phyloP scores from a whole-genome alignment of 2,113 vertebrate species.

The Ginglymostoma cirratum region DNA sequence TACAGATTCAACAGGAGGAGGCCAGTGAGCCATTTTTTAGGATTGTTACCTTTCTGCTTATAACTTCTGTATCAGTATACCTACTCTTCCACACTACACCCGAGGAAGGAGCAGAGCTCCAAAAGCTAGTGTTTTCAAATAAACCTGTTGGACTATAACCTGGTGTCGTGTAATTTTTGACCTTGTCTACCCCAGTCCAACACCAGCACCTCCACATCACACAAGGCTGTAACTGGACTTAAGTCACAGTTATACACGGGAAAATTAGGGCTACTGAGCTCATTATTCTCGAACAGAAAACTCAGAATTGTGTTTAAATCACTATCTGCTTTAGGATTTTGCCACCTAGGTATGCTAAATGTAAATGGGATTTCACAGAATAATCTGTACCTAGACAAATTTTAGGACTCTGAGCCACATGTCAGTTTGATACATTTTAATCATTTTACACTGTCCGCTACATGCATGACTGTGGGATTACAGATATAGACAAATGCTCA shows the following conservation, averaged over 20 bases:
- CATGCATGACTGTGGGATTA: background rate
- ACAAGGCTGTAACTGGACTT: background rate
- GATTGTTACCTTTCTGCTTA: too few species aligned
- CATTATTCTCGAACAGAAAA: background rate
- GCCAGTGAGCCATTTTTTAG: too few species aligned
- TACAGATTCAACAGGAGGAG: too few species aligned
- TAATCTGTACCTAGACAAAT: background rate
- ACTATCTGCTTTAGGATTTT: background rate
- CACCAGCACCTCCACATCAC: too few species aligned
- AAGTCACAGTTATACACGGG: background rate
- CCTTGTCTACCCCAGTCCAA: too few species aligned
- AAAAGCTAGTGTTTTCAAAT: too few species aligned
- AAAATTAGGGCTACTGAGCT: background rate
- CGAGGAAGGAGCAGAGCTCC: too few species aligned
- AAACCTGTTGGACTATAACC: too few species aligned
- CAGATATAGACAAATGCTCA: background rate
- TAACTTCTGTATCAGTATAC: too few species aligned
- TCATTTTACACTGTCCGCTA: background rate
- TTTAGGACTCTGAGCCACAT: background rate
- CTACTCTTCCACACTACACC: too few species aligned
- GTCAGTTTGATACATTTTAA: background rate
- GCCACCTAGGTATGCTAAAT: background rate
- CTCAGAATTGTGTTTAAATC: background rate
- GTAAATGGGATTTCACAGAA: background rate
- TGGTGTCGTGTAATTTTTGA: too few species aligned